Conservation (phyloP, 1,140 invertebrate species). For the Drosophila setifemur region DNA sequence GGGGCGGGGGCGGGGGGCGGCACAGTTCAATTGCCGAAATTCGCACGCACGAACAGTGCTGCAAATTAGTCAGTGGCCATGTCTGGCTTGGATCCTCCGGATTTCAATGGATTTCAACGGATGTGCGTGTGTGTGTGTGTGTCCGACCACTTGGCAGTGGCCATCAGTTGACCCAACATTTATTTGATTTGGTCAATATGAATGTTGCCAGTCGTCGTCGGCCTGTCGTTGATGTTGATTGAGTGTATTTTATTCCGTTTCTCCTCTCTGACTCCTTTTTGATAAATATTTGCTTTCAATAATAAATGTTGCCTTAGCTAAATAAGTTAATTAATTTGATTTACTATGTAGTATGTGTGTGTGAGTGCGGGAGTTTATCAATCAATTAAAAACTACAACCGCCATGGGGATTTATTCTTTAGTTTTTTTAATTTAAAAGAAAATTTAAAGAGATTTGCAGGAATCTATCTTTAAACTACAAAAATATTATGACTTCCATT, state of each 20-base stretch:
- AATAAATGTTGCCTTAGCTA: conserved; percentile 21
- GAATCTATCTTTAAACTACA: conserved; percentile 1
- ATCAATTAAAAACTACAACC: conserved; percentile 27
- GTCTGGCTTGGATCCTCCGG: conserved; percentile 1
- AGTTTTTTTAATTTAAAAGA: too few relatives aligned
- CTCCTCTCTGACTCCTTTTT: neutral
- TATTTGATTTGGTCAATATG: conserved; percentile 54
- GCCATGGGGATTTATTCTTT: too few relatives aligned
- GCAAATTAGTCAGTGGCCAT: conserved; percentile 61
- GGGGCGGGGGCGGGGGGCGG: neutral
- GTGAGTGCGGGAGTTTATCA: neutral
- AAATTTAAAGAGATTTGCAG: too few relatives aligned
- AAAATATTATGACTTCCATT: conserved; percentile 3
- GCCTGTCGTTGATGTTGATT: conserved; percentile 61
- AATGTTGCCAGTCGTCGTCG: conserved; percentile 14
- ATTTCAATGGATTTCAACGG: neutral
- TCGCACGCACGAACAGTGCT: conserved; percentile 67
- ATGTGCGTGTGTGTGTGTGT: neutral
- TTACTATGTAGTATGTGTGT: neutral
- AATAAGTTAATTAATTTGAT: conserved; percentile 36
- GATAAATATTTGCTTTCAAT: conserved; percentile 27
- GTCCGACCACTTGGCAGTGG: conserved; percentile 6
- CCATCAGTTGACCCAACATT: conserved; percentile 27
- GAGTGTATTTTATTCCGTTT: conserved; percentile 40
- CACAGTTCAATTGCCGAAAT: conserved; percentile 42